Evolutionary conservation across 2,888 invertebrate species (phyloP), one percentile per base, ranked within the genome.

Genomic region (Agonopterix alstromeriana): DNA sequence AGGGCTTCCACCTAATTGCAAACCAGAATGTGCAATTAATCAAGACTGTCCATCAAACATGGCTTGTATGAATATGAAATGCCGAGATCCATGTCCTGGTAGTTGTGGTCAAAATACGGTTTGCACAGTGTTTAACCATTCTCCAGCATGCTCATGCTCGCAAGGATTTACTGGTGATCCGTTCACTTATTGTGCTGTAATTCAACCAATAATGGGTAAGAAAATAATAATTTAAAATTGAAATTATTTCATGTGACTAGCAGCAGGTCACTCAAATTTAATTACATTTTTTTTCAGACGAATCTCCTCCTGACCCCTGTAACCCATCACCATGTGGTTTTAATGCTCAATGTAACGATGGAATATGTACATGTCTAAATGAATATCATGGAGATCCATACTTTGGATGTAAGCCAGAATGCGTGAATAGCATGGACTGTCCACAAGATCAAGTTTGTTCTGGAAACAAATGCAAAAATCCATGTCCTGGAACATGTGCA

Each of bases 121-220:
- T 56, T 92, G 94, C 69, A 86, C 77, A 45, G 92, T 94, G 17
- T 91, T 92, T 48, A 93, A 92, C 63, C 94, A 94, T 61, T 90
- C 90, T 35, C 94, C 94, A 8, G 90, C 92, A 1, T 95, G 94
- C 63, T 84, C 91, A 10, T 94, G 94, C 65, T 73, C 86, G 36
- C 90, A 91, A 62, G 94, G 94, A 46, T 94, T 90, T 63, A 93
- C 92, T 1, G 96, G 96, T 42, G 94, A 96, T 85, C 94, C 96
- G 10, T 95, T 95, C 69, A 90, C 89, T 44, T 90, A 89, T 49
- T 95, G 95, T 67, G 45, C 52, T 43, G 73, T 89, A 42, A 80
- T 83, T 44, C 82, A 89, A 65, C 92, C 91, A 43, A 49, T 71
- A 17, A 57, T 67, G 76, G 84, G 87, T 85, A 72, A 57, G 36